Evolutionary conservation across 2,113 vertebrate genomes (phyloP).

Genomic region (Sphaerodactylus townsendi): DNA sequence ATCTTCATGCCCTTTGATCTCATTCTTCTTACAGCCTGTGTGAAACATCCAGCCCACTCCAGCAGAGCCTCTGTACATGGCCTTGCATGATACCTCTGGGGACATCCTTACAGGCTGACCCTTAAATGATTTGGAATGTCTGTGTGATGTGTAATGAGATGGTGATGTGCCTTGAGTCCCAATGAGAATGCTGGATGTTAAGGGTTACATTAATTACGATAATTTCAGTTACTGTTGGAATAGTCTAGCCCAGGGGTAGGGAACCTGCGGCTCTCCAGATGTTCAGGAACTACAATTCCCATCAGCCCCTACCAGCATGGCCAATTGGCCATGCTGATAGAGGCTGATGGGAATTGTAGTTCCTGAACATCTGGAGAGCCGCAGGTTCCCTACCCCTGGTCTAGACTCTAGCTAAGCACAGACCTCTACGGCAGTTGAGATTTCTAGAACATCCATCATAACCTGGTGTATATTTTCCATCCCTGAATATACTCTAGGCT

Average conservation of each 20-base stretch:
- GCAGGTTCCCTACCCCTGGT: no score
- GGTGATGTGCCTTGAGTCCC: background rate
- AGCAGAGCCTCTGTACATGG: background rate
- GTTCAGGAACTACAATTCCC: no score
- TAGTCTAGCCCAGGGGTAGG: no score
- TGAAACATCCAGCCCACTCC: background rate
- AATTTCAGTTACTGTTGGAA: background rate
- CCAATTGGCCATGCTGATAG: no score
- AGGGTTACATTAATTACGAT: no score
- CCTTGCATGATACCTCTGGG: background rate
- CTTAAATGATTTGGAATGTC: background rate
- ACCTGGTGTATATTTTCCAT: background rate
- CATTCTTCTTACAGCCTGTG: background rate
- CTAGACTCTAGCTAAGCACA: background rate
- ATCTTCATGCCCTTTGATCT: background rate
- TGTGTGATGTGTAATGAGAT: background rate
- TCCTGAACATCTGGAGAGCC: no score
- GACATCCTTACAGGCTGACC: background rate
- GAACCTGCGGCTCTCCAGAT: no score
- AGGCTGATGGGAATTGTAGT: no score
- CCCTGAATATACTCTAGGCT: background rate
- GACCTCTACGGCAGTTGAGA: background rate
- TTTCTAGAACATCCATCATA: background rate
- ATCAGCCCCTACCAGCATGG: no score
- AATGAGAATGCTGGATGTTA: no score